phyloP scores from a whole-genome alignment of 2,888 invertebrate genomes.

The Entomobrya proxima region DNA sequence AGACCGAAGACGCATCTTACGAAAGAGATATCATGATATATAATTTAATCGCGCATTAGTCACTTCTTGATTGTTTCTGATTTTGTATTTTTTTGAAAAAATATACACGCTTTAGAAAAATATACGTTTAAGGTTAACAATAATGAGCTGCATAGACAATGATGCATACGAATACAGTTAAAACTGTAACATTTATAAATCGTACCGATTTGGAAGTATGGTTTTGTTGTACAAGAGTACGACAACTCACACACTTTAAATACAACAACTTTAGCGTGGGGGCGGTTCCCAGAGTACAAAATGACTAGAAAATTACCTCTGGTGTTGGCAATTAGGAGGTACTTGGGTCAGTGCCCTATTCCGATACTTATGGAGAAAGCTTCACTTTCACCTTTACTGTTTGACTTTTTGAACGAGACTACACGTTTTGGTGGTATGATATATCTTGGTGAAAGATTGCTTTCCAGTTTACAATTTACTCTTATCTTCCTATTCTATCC shows the following conservation, averaged over 20 bases:
- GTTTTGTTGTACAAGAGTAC: neutral
- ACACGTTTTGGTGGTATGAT: neutral
- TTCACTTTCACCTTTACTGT: slow-evolving; percentile 14
- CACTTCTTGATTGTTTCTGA: too few relatives aligned
- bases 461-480: neutral
- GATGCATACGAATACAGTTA: too few relatives aligned
- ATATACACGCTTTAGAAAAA: too few relatives aligned
- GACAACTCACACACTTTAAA: neutral
- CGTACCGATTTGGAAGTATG: too few relatives aligned
- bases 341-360: neutral
- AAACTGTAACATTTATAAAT: too few relatives aligned
- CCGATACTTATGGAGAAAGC: neutral
- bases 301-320: slow-evolving; percentile 9
- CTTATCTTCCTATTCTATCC: slow-evolving; percentile 73
- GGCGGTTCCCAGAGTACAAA: neutral
- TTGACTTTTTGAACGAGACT: neutral
- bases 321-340: neutral
- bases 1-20: too few relatives aligned
- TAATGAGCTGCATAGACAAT: too few relatives aligned
- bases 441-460: neutral
- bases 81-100: too few relatives aligned
- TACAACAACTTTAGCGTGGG: neutral
- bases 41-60: too few relatives aligned
- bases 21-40: too few relatives aligned
- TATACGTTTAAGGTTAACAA: too few relatives aligned